Evolutionary conservation across 2,797 vertebrate species (phyloP).

Genomic region (Rachycentron canadum): DNA sequence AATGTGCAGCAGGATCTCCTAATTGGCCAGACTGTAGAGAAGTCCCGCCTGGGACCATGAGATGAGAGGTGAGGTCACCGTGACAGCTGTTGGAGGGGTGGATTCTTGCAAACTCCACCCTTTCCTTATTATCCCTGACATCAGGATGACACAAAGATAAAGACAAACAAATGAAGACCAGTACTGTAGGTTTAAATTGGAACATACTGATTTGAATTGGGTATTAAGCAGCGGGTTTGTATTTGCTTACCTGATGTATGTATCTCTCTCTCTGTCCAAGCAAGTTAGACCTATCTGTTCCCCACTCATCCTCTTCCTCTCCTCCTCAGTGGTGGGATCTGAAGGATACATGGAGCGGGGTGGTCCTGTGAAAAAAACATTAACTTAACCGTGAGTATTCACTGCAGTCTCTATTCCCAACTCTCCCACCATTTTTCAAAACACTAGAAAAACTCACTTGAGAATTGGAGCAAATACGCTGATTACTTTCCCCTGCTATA

Average conservation of each 20-base stretch:
- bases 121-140: constrained; percentile 94
- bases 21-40: constrained; percentile 92
- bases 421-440: constrained; percentile 33
- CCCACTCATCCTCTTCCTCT: constrained; percentile 90
- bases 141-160: constrained; percentile 35
- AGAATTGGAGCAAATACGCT: constrained; percentile 19
- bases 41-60: constrained; percentile 92
- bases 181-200: neutral
- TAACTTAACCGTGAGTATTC: constrained; percentile 43
- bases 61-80: constrained; percentile 93
- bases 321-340: constrained; percentile 90
- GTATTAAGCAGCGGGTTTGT: neutral
- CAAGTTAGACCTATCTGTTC: constrained; percentile 91
- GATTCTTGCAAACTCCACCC: constrained; percentile 94
- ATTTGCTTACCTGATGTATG: constrained; percentile 88
- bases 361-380: constrained; percentile 72
- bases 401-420: constrained; percentile 26
- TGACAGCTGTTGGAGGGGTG: constrained; percentile 93
- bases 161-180: constrained; percentile 20
- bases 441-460: neutral
- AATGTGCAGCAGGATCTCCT: constrained; percentile 90
- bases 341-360: constrained; percentile 88
- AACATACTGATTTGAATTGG: neutral
- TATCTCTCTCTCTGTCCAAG: constrained; percentile 89
- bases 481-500: neutral